phyloP scores from a whole-genome alignment of 2,888 invertebrate species.

The Tortricodes alternella region DNA sequence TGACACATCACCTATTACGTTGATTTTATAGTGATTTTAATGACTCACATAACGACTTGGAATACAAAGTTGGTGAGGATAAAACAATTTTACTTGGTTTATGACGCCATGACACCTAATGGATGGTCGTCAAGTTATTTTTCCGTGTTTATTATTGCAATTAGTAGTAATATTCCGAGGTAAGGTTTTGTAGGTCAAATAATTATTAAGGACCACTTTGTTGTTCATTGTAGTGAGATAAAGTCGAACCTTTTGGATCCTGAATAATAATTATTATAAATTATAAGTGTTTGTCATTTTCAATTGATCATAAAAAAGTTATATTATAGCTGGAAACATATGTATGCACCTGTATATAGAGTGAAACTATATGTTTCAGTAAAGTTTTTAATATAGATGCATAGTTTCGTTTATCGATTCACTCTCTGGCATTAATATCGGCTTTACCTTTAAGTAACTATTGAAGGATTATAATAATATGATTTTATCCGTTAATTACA shows the following conservation, averaged over 20 bases:
- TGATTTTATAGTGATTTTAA: conserved; percentile 54
- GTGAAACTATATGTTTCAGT: too few species aligned
- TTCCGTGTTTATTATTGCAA: conserved; percentile 22
- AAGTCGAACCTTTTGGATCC: not conserved
- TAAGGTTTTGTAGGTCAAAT: conserved; percentile 27
- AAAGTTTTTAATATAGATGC: too few species aligned
- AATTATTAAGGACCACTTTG: conserved; percentile 5
- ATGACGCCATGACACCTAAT: conserved; percentile 18
- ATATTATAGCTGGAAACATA: too few species aligned
- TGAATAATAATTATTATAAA: not conserved
- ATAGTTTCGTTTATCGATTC: too few species aligned
- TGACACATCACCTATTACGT: conserved; percentile 43
- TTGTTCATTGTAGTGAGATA: not conserved
- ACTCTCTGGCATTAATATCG: too few species aligned
- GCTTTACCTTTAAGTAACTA: too few species aligned
- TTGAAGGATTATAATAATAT: too few species aligned
- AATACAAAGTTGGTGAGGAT: conserved; percentile 17
- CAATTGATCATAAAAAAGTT: not conserved
- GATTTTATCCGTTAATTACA: too few species aligned
- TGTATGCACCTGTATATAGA: too few species aligned
- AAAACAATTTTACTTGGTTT: conserved; percentile 7
- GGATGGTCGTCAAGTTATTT: conserved; percentile 7
- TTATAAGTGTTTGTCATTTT: not conserved
- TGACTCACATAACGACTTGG: conserved; percentile 13
- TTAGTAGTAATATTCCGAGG: conserved; percentile 22